These are phyloP conservation scores for Bubalus kerabau DNA, from an alignment of 2,113 vertebrate genomes.

Conservation along the genomic window DNA sequence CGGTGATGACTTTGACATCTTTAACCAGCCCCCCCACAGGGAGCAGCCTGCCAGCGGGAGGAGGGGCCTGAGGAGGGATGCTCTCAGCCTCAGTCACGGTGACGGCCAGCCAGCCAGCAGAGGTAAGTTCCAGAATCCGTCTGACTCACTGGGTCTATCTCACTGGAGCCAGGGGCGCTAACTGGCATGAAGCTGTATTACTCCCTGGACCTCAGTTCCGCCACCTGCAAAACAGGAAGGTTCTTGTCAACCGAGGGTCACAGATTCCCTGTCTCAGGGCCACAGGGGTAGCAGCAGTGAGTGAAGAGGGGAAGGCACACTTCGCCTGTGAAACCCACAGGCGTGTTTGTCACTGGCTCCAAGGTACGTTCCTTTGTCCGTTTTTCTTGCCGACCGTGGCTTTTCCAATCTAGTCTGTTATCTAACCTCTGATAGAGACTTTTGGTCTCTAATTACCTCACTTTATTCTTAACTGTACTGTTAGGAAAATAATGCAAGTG, in stretches of 20 bases:
- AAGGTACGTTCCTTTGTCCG: neutral
- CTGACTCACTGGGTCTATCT: neutral
- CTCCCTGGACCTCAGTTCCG: neutral
- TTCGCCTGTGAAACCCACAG: neutral
- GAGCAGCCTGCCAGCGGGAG: slow-evolving; percentile 84
- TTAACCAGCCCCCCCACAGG: slow-evolving; percentile 30
- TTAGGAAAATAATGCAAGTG: neutral
- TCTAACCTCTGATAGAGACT: neutral
- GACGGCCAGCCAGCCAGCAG: slow-evolving; percentile 10
- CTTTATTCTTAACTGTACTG: neutral
- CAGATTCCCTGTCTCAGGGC: neutral
- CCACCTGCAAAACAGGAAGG: neutral
- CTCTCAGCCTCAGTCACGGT: slow-evolving; percentile 3
- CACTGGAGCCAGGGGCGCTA: too few species aligned
- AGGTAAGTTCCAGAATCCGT: slow-evolving; percentile 71
- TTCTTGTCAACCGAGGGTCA: neutral
- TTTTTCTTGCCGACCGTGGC: neutral
- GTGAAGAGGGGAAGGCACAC: neutral
- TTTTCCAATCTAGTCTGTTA: neutral
- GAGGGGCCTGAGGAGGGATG: slow-evolving; percentile 70
- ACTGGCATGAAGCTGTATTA: neutral
- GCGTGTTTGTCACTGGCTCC: neutral
- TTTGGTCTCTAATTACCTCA: neutral
- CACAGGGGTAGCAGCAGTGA: neutral
- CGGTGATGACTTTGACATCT: slow-evolving; percentile 69